A percentile compares a stretch with the other conserved stretches of the same genome.
These are phyloP conservation scores for Neodontobutis hainanensis DNA, from an alignment of 2,113 vertebrate species.

Conservation along the genomic window DNA sequence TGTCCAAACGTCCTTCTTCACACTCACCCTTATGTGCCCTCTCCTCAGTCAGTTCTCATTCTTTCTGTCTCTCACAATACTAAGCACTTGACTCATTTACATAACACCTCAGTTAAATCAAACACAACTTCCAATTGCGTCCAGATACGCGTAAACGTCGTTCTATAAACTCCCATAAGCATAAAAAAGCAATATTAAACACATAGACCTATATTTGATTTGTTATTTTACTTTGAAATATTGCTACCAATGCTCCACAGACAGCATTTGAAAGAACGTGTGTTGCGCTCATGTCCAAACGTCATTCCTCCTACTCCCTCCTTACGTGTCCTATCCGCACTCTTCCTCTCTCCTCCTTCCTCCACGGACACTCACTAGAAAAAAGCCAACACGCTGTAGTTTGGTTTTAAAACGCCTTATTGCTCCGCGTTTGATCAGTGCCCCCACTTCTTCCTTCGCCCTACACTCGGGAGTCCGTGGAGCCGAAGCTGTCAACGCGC, in stretches of 20 bases:
- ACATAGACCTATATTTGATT: background rate
- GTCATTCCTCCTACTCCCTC: background rate
- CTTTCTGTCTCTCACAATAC: background rate
- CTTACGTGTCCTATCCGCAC: background rate
- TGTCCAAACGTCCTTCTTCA: conserved; percentile 3
- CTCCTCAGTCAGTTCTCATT: background rate
- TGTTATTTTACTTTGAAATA: too few species aligned
- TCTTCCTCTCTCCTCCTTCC: background rate
- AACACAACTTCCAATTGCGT: background rate
- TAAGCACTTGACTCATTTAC: conserved; percentile 8
- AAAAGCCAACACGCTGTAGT: background rate
- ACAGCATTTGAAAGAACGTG: too few species aligned
- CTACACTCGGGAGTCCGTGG: conserved; percentile 5
- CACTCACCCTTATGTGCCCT: background rate
- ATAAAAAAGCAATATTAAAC: background rate
- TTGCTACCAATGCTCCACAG: too few species aligned
- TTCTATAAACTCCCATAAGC: background rate
- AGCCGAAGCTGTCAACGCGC: conserved; percentile 6
- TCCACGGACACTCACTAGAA: background rate
- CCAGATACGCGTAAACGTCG: too few species aligned
- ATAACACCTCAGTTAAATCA: background rate
- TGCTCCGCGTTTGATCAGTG: background rate
- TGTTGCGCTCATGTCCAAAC: background rate
- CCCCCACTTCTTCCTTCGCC: background rate
- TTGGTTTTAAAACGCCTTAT: conserved; percentile 6